Percentiles rank a stretch among this genome's conserved stretches.
Conservation (phyloP, 2,113 vertebrate genomes). For the Machaerirhynchus nigripectus region DNA sequence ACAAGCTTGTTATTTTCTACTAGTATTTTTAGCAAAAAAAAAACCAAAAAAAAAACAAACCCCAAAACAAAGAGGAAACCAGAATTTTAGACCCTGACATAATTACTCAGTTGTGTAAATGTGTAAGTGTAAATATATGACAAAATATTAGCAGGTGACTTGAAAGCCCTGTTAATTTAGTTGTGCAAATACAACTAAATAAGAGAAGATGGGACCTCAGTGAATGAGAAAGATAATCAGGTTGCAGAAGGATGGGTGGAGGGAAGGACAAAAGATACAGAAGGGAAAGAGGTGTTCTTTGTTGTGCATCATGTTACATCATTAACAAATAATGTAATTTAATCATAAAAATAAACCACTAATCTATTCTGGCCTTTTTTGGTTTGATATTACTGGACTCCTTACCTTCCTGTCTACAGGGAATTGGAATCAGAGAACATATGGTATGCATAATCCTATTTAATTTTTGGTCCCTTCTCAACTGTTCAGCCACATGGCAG, state of each 20-base stretch:
- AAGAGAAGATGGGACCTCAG: neutral
- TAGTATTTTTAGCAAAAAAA: neutral
- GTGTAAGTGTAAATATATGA: neutral
- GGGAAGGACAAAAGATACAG: conserved; percentile 55
- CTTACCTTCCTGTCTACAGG: neutral
- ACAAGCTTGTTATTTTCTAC: neutral
- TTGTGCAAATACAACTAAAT: neutral
- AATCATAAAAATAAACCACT: conserved; percentile 5
- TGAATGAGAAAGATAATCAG: neutral
- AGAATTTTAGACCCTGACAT: neutral
- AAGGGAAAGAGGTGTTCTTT: conserved; percentile 55
- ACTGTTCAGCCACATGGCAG: neutral
- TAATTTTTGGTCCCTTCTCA: neutral
- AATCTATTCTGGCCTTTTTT: neutral
- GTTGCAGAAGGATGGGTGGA: conserved; percentile 52
- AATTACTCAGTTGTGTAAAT: neutral
- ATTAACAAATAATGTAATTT: conserved; percentile 35
- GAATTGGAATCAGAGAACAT: neutral
- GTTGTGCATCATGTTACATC: conserved; percentile 35
- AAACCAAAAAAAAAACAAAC: too few species aligned
- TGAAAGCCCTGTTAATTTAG: neutral
- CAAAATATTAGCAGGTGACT: neutral
- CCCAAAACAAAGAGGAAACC: neutral
- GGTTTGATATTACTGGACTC: neutral
- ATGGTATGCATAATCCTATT: neutral